Evolutionary conservation across 23 tunicate species (phyloP), one percentile per base, ranked within the genome.

Genomic region (Corella eumyota): DNA sequence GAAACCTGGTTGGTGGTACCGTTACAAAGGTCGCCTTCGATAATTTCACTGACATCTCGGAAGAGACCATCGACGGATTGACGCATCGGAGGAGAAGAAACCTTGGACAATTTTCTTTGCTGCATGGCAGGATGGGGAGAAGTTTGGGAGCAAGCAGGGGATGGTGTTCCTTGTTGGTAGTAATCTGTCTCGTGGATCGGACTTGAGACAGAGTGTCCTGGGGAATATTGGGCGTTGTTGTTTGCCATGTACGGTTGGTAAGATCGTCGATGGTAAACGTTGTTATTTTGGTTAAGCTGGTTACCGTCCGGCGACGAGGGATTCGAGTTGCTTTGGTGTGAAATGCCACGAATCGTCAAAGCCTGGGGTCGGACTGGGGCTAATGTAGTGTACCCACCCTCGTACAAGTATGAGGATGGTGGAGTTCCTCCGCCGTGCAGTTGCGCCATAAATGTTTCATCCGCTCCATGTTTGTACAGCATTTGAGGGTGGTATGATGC

Each of bases 231-330:
- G 34, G 28, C 27, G 68, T 19, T 46, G 17, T 62, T 6, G 62
- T 52, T 49, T 21, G 48, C 54, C 23, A n/a, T 25, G n/a, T n/a
- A n/a, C n/a, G n/a, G n/a, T 11, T 3, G 7, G 32, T 7, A 13
- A 35, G 67, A 62, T 21, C 50, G 21, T 25, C 5, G 4, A 33
- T 60, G 47, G 30, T 71, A 71, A 5, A 72, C 85, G 70, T 88
- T 88, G 72, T 88, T 88, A 77, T 88, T 88, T 48, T 88, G 96
- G 60, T 88, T 88, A 0, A 46, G 74, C 34, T 86, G 96, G 45
- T 25, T 60, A 9, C 13, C 48, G 22, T 51, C 57, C 3, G 68
- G 48, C 1, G 68, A 62, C 9, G 52, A 52, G 11, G 40, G 48
- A n/a, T n/a, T n/a, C n/a, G n/a, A n/a, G 11, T 9, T 15, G 23